Evolutionary conservation across 2,888 invertebrate genomes (phyloP).

Genomic region (Eilema sororculum): DNA sequence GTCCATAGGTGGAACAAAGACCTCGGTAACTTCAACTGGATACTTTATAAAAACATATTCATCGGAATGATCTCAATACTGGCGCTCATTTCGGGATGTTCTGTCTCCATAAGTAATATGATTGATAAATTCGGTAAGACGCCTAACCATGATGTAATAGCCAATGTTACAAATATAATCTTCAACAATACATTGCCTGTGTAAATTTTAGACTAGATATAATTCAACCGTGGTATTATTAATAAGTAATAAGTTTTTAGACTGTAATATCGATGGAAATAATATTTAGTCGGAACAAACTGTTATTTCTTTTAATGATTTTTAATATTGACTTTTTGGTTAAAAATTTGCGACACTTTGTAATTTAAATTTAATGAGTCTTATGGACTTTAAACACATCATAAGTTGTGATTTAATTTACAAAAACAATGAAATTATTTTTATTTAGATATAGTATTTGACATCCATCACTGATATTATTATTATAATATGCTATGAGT

Average conservation of each 20-base stretch:
- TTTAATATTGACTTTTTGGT: not conserved
- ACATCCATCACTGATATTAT: not conserved
- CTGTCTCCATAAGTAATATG: slow-evolving; percentile 73
- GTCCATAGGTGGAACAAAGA: slow-evolving; percentile 89
- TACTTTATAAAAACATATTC: slow-evolving; percentile 89
- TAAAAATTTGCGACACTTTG: not conserved
- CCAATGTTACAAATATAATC: slow-evolving; percentile 39
- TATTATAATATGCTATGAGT: not conserved
- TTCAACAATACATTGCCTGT: slow-evolving; percentile 40
- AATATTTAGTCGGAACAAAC: slow-evolving; percentile 3
- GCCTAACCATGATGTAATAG: slow-evolving; percentile 31
- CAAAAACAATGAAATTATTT: slow-evolving; percentile 16
- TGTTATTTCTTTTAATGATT: not conserved
- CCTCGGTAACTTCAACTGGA: slow-evolving; percentile 90
- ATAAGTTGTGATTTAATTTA: slow-evolving; percentile 49
- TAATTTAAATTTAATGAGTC: slow-evolving; percentile 29
- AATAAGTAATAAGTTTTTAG: slow-evolving; percentile 6
- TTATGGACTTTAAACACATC: slow-evolving; percentile 44
- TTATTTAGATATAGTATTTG: slow-evolving; percentile 12
- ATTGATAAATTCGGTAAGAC: slow-evolving; percentile 61
- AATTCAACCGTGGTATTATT: slow-evolving; percentile 4
- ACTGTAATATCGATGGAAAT: not conserved
- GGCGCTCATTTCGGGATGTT: slow-evolving; percentile 78
- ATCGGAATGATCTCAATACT: slow-evolving; percentile 71
- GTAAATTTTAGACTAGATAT: slow-evolving; percentile 11